A percentile compares a stretch with the other conserved stretches of the same genome.
These are phyloP conservation scores for Portunus trituberculatus DNA, from an alignment of 1,140 invertebrate species.

Conservation along the genomic window DNA sequence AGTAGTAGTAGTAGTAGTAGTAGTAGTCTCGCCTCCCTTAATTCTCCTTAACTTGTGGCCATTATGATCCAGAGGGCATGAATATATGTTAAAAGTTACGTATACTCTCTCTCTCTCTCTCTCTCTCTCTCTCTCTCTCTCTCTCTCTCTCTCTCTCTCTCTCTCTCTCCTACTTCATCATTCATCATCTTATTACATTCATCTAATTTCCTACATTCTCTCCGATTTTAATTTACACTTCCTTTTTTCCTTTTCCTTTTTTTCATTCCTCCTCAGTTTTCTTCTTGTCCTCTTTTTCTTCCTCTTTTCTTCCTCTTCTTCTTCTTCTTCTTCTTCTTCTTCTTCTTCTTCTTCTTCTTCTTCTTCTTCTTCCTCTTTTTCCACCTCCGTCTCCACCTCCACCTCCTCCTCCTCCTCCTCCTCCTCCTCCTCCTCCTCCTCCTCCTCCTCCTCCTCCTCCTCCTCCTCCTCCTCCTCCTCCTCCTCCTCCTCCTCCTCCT, in stretches of 20 bases:
- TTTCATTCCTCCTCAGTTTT: background rate
- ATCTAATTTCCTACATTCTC: no score
- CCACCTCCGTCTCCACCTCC: background rate
- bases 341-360: background rate
- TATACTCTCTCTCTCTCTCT: constrained; percentile 37
- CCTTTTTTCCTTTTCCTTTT: background rate
- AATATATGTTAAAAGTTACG: background rate
- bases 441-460: background rate
- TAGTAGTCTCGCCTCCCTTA: background rate
- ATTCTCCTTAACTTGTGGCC: no score
- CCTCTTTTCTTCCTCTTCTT: background rate
- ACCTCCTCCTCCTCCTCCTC: background rate
- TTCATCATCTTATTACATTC: no score
- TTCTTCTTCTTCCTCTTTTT: background rate
- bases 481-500: constrained; percentile 1
- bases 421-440: background rate
- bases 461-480: background rate
- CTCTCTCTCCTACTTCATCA: background rate
- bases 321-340: background rate
- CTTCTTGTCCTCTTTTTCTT: background rate
- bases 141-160: background rate
- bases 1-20: background rate
- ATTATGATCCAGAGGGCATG: no score
- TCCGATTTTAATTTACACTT: background rate
- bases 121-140: constrained; percentile 43